Base-by-base conservation (phyloP, 2,888 invertebrate genomes). In the Dryobota labecula region DNA sequence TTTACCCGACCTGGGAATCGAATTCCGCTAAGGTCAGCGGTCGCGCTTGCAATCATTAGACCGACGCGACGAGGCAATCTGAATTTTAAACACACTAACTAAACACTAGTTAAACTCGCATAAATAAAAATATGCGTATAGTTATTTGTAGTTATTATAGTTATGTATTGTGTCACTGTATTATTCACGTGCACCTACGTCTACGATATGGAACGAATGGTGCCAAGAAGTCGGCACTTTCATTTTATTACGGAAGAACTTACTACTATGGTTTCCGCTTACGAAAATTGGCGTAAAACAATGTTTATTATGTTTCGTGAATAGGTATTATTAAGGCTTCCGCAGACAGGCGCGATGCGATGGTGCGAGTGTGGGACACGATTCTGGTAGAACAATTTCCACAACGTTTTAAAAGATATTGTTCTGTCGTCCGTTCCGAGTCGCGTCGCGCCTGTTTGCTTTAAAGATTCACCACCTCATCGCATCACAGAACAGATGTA, bases 211-310 rank as follows among this genome's bases (percentile, higher is more conserved):
- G 57, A 71, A 71, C 61, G 36, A 66, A 71, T 36, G 47, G 41
- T 71, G 65, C 65, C 57, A 77, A 62, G 51, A 72, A 63, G 45
- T 54, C 15, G 18, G 24, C 76, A 73, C 72, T 74, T 76, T 79
- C 76, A 27, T 82, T 79, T 82, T 79, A 79, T 82, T 70, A 66
- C 79, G 70, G 76, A 75, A 78, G 70, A 74, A 49, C 62, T 73
- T 68, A 63, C 56, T 68, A 58, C 18, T 20, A 77, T 53, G 77
- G 79, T 78, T 83, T 86, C 71, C 87, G 70, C 62, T 77, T 68
- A 73, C 70, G 9, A 69, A 51, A 73, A 74, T 54, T 61, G 30
- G 13, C 49, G 56, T 75, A 45, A 49, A 64, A 68, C 64, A 56
- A 57, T 53, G 67, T 58, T 68, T 61, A 64, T 63, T 75, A 58